phyloP scores from a whole-genome alignment of 2,797 vertebrate genomes.

The Pygocentrus nattereri region DNA sequence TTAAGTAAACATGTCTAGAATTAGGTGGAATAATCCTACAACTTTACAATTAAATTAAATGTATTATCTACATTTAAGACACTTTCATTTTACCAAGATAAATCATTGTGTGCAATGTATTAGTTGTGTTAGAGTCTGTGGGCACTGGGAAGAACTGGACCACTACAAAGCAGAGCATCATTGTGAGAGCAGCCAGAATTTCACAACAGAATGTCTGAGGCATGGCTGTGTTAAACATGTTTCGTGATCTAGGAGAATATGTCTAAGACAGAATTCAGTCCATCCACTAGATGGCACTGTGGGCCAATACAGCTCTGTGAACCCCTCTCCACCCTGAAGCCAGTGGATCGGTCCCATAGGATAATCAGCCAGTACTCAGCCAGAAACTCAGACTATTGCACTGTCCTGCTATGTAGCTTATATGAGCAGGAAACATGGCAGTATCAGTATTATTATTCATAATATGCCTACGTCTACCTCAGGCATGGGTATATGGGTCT shows the following conservation, averaged over 20 bases:
- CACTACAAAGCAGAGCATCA: not conserved
- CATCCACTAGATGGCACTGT: conserved; percentile 83
- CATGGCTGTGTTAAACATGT: not conserved
- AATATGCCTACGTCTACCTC: conserved; percentile 53
- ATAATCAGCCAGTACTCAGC: conserved; percentile 44
- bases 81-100: too few species aligned
- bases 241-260: too few species aligned
- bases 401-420: conserved; percentile 37
- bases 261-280: not conserved
- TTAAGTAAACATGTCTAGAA: too few species aligned
- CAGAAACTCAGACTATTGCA: conserved; percentile 56
- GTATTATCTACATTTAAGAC: too few species aligned
- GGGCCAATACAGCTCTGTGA: conserved; percentile 57
- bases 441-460: conserved; percentile 71
- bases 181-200: not conserved
- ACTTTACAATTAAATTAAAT: too few species aligned
- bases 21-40: too few species aligned
- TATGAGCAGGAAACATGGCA: conserved; percentile 50
- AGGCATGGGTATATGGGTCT: conserved; percentile 33
- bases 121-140: not conserved
- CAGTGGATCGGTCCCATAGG: conserved; percentile 32
- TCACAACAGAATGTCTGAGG: not conserved
- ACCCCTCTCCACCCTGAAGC: conserved; percentile 39
- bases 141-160: not conserved
- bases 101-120: too few species aligned